phyloP scores from a whole-genome alignment of 2,797 vertebrate species.

The Sebastes cheni region DNA sequence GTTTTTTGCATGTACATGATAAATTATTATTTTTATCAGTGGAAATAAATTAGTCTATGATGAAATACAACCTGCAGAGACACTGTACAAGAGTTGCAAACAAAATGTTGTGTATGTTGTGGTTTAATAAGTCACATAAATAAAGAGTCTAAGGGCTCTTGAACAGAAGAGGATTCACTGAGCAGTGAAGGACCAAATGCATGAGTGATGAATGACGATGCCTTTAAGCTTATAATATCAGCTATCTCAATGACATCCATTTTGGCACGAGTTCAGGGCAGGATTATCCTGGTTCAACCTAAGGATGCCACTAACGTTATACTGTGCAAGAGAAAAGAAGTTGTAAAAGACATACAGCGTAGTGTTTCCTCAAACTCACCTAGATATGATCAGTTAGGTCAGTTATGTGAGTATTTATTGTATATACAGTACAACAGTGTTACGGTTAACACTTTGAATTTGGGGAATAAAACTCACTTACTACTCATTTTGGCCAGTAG shows the following conservation, averaged over 20 bases:
- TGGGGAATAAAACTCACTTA: neutral
- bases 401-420: neutral
- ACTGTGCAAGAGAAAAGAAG: neutral
- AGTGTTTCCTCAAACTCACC: neutral
- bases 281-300: neutral
- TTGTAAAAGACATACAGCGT: neutral
- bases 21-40: neutral
- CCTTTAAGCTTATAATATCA: too few species aligned
- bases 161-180: neutral
- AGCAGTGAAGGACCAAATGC: neutral
- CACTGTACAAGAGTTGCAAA: neutral
- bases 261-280: neutral
- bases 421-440: neutral
- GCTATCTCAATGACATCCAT: neutral
- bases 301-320: neutral
- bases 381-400: neutral
- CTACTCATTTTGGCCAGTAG: neutral
- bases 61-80: neutral
- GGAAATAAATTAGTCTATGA: neutral
- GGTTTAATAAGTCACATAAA: neutral
- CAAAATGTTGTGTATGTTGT: neutral
- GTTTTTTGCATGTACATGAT: neutral
- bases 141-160: neutral
- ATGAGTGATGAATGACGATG: too few species aligned
- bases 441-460: neutral